Evolutionary conservation across 2,113 vertebrate genomes (phyloP).

Genomic region (Upupa epops): DNA sequence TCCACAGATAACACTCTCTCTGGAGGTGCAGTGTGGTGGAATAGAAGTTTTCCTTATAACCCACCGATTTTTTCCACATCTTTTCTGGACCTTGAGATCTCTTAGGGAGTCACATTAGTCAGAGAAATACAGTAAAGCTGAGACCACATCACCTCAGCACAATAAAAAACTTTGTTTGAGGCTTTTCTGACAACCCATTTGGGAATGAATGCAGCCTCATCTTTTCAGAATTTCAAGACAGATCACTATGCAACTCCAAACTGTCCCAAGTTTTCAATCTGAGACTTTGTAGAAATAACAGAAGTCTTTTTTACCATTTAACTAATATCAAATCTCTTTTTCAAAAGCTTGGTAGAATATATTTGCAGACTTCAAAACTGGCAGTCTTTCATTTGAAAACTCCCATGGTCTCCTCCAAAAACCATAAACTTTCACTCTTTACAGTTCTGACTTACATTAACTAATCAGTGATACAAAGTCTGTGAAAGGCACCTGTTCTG

Average conservation of each 20-base stretch:
- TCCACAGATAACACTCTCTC: neutral
- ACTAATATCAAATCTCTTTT: neutral
- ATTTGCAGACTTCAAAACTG: neutral
- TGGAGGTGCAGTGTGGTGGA: neutral
- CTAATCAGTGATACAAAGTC: neutral
- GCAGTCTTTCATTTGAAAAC: neutral
- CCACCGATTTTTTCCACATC: neutral
- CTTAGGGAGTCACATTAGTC: neutral
- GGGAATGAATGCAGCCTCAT: neutral
- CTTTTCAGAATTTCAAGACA: neutral
- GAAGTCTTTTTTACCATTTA: neutral
- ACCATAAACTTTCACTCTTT: neutral
- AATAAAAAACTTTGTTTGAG: neutral
- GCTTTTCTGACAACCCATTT: neutral
- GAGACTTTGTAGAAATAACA: neutral
- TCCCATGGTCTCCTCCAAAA: neutral
- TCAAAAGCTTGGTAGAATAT: neutral
- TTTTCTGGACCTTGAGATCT: constrained; percentile 3
- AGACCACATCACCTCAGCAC: neutral
- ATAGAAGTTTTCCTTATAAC: neutral
- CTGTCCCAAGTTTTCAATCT: neutral
- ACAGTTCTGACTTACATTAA: neutral
- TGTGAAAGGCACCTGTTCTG: neutral
- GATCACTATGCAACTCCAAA: neutral
- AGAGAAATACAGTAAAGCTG: neutral